These are phyloP conservation scores for Tribolium castaneum DNA, from an alignment of 1,140 invertebrate genomes.

Conservation along the genomic window DNA sequence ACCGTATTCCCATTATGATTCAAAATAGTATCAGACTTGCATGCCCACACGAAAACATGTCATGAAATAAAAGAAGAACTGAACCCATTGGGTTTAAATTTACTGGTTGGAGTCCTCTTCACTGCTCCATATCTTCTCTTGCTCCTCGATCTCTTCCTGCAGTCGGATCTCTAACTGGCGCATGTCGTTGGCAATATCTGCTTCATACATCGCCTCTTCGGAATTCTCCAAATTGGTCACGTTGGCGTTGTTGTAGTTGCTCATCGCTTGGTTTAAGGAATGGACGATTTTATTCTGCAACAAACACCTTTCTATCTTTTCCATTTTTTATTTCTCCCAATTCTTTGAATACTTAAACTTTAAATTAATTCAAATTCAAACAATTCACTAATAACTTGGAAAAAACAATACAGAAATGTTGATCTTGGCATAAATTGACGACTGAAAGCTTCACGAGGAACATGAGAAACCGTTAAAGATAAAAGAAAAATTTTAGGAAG, in stretches of 20 bases:
- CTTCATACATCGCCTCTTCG: conserved; percentile 75
- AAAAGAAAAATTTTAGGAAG: no score
- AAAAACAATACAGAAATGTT: no score
- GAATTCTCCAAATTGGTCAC: conserved; percentile 38
- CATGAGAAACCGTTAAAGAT: no score
- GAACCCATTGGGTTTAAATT: conserved; percentile 61
- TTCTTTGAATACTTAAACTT: no score
- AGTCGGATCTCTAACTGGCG: conserved; percentile 73
- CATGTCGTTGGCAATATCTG: conserved; percentile 76
- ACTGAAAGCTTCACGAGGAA: no score
- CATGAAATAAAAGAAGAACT: conserved; percentile 50
- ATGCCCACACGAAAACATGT: conserved; percentile 47
- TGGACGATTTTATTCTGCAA: conserved; percentile 61
- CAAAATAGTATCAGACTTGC: conserved; percentile 37
- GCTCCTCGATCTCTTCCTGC: conserved; percentile 75
- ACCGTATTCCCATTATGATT: conserved; percentile 22
- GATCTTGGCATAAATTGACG: no score
- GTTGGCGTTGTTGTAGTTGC: conserved; percentile 51
- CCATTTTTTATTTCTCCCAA: no score
- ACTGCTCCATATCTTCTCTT: conserved; percentile 74
- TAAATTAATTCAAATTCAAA: no score
- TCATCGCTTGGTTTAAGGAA: conserved; percentile 54
- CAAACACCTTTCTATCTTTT: not conserved
- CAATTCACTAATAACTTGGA: no score
- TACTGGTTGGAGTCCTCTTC: conserved; percentile 68